Base-by-base conservation (phyloP, 2,888 invertebrate species). In the Aphelenchoides bicaudatus region DNA sequence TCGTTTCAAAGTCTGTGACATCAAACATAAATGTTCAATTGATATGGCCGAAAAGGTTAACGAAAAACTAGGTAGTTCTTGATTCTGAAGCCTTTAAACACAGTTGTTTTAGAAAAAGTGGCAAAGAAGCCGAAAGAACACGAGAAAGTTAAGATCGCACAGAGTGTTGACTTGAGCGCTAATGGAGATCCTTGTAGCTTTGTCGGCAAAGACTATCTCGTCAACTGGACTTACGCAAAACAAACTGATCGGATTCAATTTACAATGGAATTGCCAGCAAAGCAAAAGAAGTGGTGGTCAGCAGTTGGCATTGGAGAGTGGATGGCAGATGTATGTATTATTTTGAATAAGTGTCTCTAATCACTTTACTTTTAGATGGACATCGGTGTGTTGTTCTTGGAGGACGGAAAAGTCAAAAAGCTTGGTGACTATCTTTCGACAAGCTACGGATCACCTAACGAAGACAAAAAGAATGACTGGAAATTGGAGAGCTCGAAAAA, bases 251-350 rank as follows among this genome's bases (percentile, higher is more conserved):
- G 29, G 19, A 61, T 68, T 5, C 50, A 68, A 27, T 68, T 68
- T 51, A 49, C 50, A n/a, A 58, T 68, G 67, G 43, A 52, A 31
- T 52, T 70, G 25, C 50, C 59, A 21, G 38, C 48, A 23, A 68
- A 64, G 39, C 27, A 28, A 23, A 71, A 71, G 8, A 58, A 61
- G 28, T 72, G 71, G 68, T 68, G 68, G 68, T 64, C 63, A 19
- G 67, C 68, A 5, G 56, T 68, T 8, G 68, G 68, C 28, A 72
- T 67, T 28, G 68, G 68, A n/a, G 68, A 67, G 39, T 71, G 48
- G 10, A 67, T 67, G 68, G 37, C 39, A 39, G 67, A 70, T 47
- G 56, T 59, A 16, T n/a, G 21, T 21, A 52, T 5, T n/a, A 49
- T 49, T 6, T 29, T 43, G 6, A 29, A 49, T 3, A 49, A 13